Conservation (phyloP, 92 coral and sea anemone genomes). For the Virgularia gustaviana region DNA sequence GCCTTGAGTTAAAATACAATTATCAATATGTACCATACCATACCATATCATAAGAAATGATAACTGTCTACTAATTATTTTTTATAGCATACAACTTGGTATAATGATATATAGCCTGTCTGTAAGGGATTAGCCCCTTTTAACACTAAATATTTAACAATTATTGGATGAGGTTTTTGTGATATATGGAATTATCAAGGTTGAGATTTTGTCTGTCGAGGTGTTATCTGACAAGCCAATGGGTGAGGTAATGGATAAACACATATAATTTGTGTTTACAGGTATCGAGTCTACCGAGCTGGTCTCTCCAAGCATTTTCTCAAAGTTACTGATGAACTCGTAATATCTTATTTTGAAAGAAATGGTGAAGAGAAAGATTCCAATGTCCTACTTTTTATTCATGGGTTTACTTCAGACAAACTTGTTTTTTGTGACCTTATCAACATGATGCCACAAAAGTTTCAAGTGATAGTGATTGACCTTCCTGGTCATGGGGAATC, state of each 20-base stretch:
- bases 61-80: too few species aligned
- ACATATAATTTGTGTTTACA: background rate
- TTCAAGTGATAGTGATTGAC: slow-evolving; percentile 72
- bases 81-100: too few species aligned
- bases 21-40: too few species aligned
- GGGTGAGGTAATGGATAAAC: background rate
- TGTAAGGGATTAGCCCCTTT: too few species aligned
- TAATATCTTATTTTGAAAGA: slow-evolving; percentile 25
- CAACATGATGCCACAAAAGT: slow-evolving; percentile 57
- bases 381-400: slow-evolving; percentile 41
- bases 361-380: background rate
- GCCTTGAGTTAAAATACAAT: too few species aligned
- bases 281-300: slow-evolving; percentile 6
- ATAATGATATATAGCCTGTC: too few species aligned
- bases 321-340: slow-evolving; percentile 7
- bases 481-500: slow-evolving; percentile 96
- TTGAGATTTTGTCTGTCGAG: background rate
- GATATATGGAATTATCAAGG: too few species aligned
- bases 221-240: background rate
- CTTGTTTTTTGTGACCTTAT: slow-evolving; percentile 71
- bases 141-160: too few species aligned
- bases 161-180: too few species aligned
- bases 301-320: slow-evolving; percentile 8
- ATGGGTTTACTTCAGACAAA: slow-evolving; percentile 82
- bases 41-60: too few species aligned